These are phyloP conservation scores for Misgurnus mizolepis DNA, from an alignment of 2,113 vertebrate genomes.

Conservation along the genomic window DNA sequence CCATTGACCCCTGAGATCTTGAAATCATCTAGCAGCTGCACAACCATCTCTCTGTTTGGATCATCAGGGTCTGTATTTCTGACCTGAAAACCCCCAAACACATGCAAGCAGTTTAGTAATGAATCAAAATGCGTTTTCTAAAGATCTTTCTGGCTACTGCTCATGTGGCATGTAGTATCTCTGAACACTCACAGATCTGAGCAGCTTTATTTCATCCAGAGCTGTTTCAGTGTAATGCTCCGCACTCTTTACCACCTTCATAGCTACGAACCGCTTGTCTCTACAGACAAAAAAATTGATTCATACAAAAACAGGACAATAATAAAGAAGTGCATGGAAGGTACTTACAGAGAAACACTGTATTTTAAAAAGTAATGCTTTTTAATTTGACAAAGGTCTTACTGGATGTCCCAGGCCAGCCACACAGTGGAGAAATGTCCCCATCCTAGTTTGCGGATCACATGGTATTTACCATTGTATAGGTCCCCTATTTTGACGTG, in stretches of 20 bases:
- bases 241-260: constrained; percentile 99
- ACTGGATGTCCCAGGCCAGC: constrained; percentile 98
- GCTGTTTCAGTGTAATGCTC: constrained; percentile 98
- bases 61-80: constrained; percentile 89
- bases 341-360: neutral
- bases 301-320: neutral
- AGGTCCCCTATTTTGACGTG: constrained; percentile 98
- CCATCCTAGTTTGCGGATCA: constrained; percentile 97
- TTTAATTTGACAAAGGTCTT: constrained; percentile 63
- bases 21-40: constrained; percentile 95
- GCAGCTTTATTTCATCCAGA: constrained; percentile 94
- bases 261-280: constrained; percentile 93
- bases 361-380: neutral
- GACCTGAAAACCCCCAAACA: constrained; percentile 73
- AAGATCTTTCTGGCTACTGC: too few relatives aligned
- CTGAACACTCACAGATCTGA: constrained; percentile 87
- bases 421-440: constrained; percentile 98
- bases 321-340: neutral
- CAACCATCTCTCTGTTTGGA: constrained; percentile 91
- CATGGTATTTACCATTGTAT: constrained; percentile 94
- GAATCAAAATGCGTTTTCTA: too few relatives aligned
- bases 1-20: constrained; percentile 97
- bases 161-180: neutral
- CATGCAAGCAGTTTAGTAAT: neutral
- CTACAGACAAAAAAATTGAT: constrained; percentile 66